Percentiles rank a stretch among this genome's conserved stretches.
Conservation (phyloP, 2,888 invertebrate species). For the Alviniconcha strummeri region DNA sequence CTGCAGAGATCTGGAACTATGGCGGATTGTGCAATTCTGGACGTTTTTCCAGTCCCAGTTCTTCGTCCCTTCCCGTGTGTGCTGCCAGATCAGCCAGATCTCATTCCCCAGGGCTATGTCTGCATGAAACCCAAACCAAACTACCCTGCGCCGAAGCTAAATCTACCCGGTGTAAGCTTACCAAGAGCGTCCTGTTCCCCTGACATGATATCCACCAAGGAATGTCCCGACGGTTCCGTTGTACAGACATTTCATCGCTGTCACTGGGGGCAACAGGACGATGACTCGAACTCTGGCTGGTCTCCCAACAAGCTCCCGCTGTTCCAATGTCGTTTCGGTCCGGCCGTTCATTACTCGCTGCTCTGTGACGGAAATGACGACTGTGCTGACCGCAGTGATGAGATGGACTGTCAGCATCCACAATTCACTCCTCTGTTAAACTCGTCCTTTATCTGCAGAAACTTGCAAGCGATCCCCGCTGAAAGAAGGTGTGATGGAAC, state of each 20-base stretch:
- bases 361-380: slow-evolving; percentile 28
- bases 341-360: slow-evolving; percentile 7
- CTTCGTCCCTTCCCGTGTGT: slow-evolving; percentile 2
- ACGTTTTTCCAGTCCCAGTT: neutral
- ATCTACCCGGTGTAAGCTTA: neutral
- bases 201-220: slow-evolving; percentile 21
- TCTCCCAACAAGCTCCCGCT: neutral
- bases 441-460: slow-evolving; percentile 2
- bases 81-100: too few species aligned
- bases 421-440: neutral
- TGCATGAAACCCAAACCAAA: slow-evolving; percentile 17
- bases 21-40: slow-evolving; percentile 17
- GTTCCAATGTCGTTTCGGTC: slow-evolving; percentile 2
- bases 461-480: neutral
- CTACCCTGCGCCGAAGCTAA: neutral
- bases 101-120: slow-evolving; percentile 1
- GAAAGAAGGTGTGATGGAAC: slow-evolving; percentile 17
- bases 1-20: slow-evolving; percentile 12
- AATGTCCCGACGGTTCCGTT: slow-evolving; percentile 19
- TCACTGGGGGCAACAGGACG: neutral
- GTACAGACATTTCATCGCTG: slow-evolving; percentile 28
- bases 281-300: neutral
- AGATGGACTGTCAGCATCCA: neutral
- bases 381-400: slow-evolving; percentile 27
- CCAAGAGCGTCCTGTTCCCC: neutral